Conservation (phyloP, 2,113 vertebrate species). For the Dissostichus mawsoni region DNA sequence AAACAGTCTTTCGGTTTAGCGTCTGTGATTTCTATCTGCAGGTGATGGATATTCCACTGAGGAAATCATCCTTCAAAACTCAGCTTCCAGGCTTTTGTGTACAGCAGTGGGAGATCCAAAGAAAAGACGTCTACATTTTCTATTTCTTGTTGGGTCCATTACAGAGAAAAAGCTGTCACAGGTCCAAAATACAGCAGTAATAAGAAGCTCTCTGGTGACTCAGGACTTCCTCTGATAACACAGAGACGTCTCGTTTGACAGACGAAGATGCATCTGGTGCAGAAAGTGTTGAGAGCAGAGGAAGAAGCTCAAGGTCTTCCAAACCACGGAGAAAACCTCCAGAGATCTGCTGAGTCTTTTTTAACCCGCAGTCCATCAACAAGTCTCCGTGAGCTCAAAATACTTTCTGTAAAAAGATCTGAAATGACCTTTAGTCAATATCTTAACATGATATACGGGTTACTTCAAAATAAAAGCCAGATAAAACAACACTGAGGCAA, state of each 20-base stretch:
- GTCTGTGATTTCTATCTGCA: slow-evolving; percentile 23
- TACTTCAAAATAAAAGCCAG: not conserved
- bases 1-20: not conserved
- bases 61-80: slow-evolving; percentile 10
- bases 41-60: slow-evolving; percentile 13
- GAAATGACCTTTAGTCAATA: too few relatives aligned
- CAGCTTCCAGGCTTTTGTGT: not conserved
- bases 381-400: not conserved
- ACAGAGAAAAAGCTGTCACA: not conserved
- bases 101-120: slow-evolving; percentile 3
- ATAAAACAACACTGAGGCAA: not conserved
- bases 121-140: not conserved
- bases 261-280: slow-evolving; percentile 21
- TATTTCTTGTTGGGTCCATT: slow-evolving; percentile 1
- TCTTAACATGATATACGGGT: too few relatives aligned
- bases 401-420: not conserved
- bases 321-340: slow-evolving; percentile 18
- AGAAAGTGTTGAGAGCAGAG: not conserved
- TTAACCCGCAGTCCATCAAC: not conserved
- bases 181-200: slow-evolving; percentile 11
- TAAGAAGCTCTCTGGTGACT: slow-evolving; percentile 28
- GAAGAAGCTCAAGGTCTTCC: slow-evolving; percentile 8
- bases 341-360: slow-evolving; percentile 14
- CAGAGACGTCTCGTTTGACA: slow-evolving; percentile 2
- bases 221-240: slow-evolving; percentile 33